These are phyloP conservation scores for Pandemis corylana DNA, from an alignment of 2,888 invertebrate genomes.

Conservation along the genomic window DNA sequence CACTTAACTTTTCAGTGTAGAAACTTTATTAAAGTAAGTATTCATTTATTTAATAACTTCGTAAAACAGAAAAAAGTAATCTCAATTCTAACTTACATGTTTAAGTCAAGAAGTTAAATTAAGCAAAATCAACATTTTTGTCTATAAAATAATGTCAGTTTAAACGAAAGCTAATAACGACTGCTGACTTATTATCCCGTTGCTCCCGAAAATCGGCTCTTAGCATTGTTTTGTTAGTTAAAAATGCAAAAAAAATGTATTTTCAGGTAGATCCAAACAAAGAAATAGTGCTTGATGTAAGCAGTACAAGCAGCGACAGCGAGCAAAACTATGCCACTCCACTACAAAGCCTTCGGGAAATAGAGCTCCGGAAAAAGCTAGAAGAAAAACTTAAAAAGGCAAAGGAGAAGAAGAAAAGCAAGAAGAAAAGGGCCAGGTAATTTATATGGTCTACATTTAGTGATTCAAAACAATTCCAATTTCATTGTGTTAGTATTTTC, in stretches of 20 bases:
- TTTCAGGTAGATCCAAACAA: constrained; percentile 93
- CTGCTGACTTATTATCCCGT: no score
- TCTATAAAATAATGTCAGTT: no score
- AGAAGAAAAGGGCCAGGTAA: constrained; percentile 40
- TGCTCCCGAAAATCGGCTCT: neutral
- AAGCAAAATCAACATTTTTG: no score
- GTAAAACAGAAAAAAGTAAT: neutral
- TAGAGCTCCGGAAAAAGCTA: constrained; percentile 89
- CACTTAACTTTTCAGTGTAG: constrained; percentile 98
- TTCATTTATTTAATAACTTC: constrained; percentile 31
- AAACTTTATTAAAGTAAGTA: constrained; percentile 93
- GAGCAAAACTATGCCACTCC: constrained; percentile 93
- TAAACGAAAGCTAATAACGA: no score
- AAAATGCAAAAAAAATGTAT: neutral
- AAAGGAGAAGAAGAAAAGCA: constrained; percentile 77
- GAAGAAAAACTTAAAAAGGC: constrained; percentile 86
- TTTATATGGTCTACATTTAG: no score
- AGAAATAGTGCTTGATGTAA: constrained; percentile 96
- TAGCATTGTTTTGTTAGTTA: neutral
- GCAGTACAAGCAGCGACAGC: constrained; percentile 96
- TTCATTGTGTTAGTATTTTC: no score
- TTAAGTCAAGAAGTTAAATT: neutral
- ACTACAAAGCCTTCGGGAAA: constrained; percentile 90
- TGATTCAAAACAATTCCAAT: no score
- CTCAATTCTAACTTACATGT: neutral